These are phyloP conservation scores for Caenorhabditis tropicalis DNA, from an alignment of 1,140 invertebrate species.

Conservation along the genomic window DNA sequence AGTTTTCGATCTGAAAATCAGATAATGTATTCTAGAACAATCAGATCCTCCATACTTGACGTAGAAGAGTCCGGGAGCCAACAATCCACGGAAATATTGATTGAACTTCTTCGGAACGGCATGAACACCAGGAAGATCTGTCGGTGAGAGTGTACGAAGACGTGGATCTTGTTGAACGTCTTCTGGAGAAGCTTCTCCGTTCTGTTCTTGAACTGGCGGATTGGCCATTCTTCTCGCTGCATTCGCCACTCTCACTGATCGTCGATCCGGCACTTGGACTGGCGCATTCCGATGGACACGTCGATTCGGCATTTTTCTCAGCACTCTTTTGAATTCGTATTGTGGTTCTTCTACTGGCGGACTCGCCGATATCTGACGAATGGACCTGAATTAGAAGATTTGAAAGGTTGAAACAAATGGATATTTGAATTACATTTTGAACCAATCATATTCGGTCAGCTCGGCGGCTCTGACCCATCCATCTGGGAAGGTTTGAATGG, in stretches of 20 bases:
- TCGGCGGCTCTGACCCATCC: slow-evolving; percentile 20
- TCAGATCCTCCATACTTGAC: background rate
- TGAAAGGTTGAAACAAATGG: background rate
- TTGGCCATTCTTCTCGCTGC: background rate
- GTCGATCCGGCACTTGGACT: background rate
- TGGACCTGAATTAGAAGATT: background rate
- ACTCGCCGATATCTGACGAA: background rate
- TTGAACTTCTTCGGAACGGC: slow-evolving; percentile 9
- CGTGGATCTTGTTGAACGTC: background rate
- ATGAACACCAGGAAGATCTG: background rate
- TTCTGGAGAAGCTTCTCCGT: background rate
- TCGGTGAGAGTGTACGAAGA: slow-evolving; percentile 17
- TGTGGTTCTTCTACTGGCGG: background rate
- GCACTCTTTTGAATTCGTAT: background rate
- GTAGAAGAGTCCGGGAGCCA: background rate
- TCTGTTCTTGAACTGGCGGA: background rate
- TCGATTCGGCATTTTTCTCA: background rate
- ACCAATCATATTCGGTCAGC: background rate
- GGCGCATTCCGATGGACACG: background rate
- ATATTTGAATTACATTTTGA: background rate
- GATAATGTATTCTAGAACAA: background rate
- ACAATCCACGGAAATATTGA: background rate
- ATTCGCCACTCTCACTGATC: background rate
- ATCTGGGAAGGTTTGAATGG: background rate
- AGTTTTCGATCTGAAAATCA: background rate